These are phyloP conservation scores for Ptilodon capucinus DNA, from an alignment of 2,888 invertebrate species.

Conservation along the genomic window DNA sequence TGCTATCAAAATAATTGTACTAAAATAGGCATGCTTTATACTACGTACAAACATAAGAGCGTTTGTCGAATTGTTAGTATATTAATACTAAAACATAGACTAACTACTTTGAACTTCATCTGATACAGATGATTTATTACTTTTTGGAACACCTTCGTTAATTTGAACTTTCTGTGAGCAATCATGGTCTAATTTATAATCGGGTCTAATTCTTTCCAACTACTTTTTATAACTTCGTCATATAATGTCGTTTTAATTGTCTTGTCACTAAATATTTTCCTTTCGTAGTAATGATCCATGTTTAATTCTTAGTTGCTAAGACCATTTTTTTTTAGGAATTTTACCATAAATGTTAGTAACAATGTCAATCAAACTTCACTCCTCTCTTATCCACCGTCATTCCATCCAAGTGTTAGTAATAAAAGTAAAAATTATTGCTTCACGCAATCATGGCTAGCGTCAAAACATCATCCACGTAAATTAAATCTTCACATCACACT, in stretches of 20 bases:
- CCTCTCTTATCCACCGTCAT: constrained; percentile 30
- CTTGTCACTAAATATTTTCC: constrained; percentile 17
- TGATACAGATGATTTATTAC: constrained; percentile 72
- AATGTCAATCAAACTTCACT: constrained; percentile 35
- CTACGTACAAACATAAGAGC: constrained; percentile 61
- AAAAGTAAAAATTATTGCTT: constrained; percentile 48
- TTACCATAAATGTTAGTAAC: constrained; percentile 45
- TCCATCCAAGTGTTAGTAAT: constrained; percentile 46
- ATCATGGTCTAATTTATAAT: constrained; percentile 43
- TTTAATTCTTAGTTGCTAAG: constrained; percentile 13
- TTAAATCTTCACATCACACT: constrained; percentile 12
- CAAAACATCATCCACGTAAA: constrained; percentile 26
- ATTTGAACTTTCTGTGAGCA: constrained; percentile 74
- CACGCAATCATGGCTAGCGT: constrained; percentile 39
- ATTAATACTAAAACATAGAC: constrained; percentile 59
- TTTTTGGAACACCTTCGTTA: constrained; percentile 58
- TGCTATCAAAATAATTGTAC: constrained; percentile 74
- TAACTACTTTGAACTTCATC: constrained; percentile 77
- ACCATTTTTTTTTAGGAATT: constrained; percentile 16
- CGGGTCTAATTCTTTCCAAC: constrained; percentile 21
- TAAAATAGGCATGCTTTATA: constrained; percentile 78
- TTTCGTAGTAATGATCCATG: constrained; percentile 23
- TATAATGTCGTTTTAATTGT: constrained; percentile 19
- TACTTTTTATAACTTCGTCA: constrained; percentile 21
- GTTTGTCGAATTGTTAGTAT: constrained; percentile 70